A percentile compares a stretch with the other conserved stretches of the same genome.
phyloP scores from a whole-genome alignment of 2,888 invertebrate genomes.

The Napeogenes sylphis region DNA sequence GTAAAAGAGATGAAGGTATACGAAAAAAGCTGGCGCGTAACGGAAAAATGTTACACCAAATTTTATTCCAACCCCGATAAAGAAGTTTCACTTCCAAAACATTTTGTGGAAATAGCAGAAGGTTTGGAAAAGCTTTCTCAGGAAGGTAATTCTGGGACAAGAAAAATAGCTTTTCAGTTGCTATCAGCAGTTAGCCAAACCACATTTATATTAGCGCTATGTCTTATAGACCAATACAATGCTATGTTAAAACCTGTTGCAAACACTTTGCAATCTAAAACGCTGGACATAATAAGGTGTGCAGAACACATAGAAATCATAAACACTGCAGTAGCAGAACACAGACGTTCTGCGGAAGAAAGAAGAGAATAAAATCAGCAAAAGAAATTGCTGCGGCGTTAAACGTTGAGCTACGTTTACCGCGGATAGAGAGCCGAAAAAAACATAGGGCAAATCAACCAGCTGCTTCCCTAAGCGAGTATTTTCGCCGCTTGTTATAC shows the following conservation, averaged over 20 bases:
- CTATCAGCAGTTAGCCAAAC: not conserved
- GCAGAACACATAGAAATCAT: not conserved
- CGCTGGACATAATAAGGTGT: not conserved
- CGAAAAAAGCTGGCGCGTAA: too few relatives aligned
- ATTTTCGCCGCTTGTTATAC: not conserved
- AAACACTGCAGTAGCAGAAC: not conserved
- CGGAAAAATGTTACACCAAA: too few relatives aligned
- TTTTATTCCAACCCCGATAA: too few relatives aligned
- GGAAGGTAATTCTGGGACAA: not conserved
- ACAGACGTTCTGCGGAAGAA: not conserved
- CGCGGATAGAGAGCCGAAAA: not conserved
- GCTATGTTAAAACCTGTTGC: not conserved
- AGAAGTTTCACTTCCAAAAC: not conserved
- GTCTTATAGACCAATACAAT: not conserved
- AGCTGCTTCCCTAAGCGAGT: not conserved
- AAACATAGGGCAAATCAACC: not conserved
- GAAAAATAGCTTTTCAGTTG: not conserved
- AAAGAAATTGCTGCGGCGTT: too few relatives aligned
- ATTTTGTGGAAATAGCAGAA: not conserved
- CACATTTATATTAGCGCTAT: not conserved
- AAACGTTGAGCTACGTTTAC: too few relatives aligned
- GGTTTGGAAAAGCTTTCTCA: not conserved
- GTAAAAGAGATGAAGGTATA: conserved; percentile 2
- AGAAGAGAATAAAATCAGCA: too few relatives aligned
- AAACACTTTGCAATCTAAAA: not conserved